Percentiles rank a stretch among this genome's conserved stretches.
Conservation (phyloP, 2,888 invertebrate genomes). For the Dolomedes plantarius region DNA sequence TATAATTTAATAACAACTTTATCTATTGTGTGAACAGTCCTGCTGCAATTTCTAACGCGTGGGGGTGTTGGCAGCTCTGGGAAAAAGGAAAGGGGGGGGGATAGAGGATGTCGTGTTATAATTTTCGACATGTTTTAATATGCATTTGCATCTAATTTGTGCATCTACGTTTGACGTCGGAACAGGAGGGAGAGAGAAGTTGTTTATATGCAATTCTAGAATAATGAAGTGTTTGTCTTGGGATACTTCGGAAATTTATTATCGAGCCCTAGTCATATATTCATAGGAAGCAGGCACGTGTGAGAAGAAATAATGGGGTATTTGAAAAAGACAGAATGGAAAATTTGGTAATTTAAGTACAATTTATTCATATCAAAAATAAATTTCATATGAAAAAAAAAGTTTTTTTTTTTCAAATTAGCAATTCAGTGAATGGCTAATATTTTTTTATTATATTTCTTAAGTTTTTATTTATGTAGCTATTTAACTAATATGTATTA, state of each 20-base stretch:
- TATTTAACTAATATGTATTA: too few species aligned
- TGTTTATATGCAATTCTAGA: neutral
- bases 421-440: too few species aligned
- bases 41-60: neutral
- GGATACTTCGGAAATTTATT: neutral
- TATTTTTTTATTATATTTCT: too few species aligned
- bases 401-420: too few species aligned
- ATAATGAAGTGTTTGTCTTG: conserved; percentile 9
- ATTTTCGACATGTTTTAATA: conserved; percentile 4
- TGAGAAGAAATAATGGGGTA: too few species aligned
- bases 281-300: too few species aligned
- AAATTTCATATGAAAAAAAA: too few species aligned
- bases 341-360: too few species aligned
- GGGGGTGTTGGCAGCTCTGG: neutral
- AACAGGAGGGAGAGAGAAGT: neutral
- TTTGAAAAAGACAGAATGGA: too few species aligned
- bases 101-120: neutral
- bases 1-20: neutral
- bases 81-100: neutral
- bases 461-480: too few species aligned
- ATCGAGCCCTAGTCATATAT: too few species aligned
- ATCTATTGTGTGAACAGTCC: neutral
- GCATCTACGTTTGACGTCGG: neutral
- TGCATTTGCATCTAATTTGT: neutral
- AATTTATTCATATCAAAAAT: too few species aligned